phyloP scores from a whole-genome alignment of 2,113 vertebrate genomes.

The Rhagologus leucostigma region DNA sequence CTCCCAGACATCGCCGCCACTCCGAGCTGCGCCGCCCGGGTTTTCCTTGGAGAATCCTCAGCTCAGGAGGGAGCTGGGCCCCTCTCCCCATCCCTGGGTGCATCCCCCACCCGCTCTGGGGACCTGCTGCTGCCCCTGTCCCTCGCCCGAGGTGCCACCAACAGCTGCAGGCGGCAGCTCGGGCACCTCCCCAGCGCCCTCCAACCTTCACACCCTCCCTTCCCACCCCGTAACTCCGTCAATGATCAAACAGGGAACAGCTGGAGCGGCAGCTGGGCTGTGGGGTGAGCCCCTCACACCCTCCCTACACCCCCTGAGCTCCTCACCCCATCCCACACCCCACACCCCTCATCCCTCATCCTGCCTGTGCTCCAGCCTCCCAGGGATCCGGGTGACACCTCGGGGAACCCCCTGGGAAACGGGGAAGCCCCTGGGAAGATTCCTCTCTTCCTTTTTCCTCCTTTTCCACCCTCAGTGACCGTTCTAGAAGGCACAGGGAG shows the following conservation, averaged over 20 bases:
- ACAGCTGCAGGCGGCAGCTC: not conserved
- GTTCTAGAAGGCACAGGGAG: fast-evolving
- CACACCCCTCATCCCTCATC: not conserved
- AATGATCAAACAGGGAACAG: not conserved
- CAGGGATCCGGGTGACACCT: fast-evolving
- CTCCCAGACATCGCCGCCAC: not conserved
- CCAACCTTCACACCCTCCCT: not conserved
- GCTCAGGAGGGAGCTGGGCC: fast-evolving
- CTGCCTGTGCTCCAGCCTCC: fast-evolving
- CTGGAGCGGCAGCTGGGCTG: not conserved
- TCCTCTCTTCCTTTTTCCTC: not conserved
- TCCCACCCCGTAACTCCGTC: fast-evolving
- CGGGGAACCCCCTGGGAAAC: not conserved
- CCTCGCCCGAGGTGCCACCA: fast-evolving
- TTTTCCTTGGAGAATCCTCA: no score
- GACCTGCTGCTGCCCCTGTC: fast-evolving
- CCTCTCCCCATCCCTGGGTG: not conserved
- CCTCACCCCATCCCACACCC: not conserved
- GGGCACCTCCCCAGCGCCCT: not conserved
- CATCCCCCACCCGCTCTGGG: not conserved
- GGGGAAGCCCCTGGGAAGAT: not conserved
- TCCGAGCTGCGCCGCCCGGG: fast-evolving
- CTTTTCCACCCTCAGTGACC: not conserved
- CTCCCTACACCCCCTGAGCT: not conserved
- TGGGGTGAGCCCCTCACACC: fast-evolving